Conservation (phyloP, 2,888 invertebrate genomes). For the Philaethria dido region DNA sequence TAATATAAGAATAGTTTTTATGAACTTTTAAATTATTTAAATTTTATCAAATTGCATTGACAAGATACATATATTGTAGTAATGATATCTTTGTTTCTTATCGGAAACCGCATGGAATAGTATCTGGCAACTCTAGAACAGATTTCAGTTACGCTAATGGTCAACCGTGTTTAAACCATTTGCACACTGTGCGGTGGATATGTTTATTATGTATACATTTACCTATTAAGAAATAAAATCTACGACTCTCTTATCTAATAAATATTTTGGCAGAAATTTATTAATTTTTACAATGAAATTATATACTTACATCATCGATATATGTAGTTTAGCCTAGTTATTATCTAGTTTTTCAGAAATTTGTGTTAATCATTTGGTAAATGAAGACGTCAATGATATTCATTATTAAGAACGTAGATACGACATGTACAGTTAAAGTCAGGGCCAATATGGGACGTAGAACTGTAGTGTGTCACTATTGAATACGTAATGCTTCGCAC, state of each 20-base stretch:
- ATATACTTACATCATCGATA: background rate
- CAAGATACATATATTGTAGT: conserved; percentile 11
- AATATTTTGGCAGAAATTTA: background rate
- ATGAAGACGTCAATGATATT: background rate
- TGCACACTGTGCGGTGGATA: conserved; percentile 37
- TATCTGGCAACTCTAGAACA: conserved; percentile 38
- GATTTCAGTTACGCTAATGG: conserved; percentile 39
- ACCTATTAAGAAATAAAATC: background rate
- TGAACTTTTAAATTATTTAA: background rate
- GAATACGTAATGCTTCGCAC: conserved; percentile 52
- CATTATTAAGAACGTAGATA: conserved; percentile 25
- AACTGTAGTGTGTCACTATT: conserved; percentile 54
- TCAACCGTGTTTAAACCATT: conserved; percentile 38
- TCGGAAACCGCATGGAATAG: conserved; percentile 39
- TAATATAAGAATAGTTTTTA: background rate
- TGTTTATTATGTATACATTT: conserved; percentile 32
- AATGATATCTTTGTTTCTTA: conserved; percentile 30
- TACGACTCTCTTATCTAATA: background rate
- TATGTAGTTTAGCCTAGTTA: background rate
- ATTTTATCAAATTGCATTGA: background rate
- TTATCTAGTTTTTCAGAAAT: background rate
- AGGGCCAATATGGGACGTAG: conserved; percentile 29
- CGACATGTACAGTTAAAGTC: conserved; percentile 30
- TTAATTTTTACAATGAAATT: background rate
- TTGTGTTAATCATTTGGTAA: conserved; percentile 1